Conservation (phyloP, 2,888 invertebrate genomes). For the Stratiomys singularior region DNA sequence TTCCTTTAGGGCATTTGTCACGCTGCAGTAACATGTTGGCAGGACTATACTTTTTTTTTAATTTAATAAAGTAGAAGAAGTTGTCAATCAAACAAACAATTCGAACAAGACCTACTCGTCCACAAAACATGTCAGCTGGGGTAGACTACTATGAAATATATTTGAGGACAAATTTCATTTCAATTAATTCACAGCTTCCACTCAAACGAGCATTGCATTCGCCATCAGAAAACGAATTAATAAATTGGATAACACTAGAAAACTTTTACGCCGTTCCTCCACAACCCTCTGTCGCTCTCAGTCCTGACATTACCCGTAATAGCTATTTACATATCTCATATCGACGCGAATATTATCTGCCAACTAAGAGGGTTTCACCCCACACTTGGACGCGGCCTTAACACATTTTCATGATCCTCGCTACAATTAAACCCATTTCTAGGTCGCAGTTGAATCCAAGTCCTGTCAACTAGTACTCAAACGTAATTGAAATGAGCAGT, state of each 20-base stretch:
- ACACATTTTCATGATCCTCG: background rate
- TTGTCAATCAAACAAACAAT: constrained; percentile 29
- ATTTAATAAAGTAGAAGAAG: too few species aligned
- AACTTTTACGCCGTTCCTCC: constrained; percentile 35
- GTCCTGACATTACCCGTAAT: background rate
- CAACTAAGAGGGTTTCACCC: constrained; percentile 38
- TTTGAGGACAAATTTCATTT: background rate
- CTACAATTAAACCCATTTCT: constrained; percentile 22
- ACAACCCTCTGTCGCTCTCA: background rate
- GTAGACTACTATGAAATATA: background rate
- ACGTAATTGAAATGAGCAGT: constrained; percentile 45
- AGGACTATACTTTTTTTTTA: too few species aligned
- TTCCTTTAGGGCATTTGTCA: too few species aligned
- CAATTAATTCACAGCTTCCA: constrained; percentile 19
- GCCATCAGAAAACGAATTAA: constrained; percentile 34
- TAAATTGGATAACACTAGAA: constrained; percentile 47
- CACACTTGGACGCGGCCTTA: constrained; percentile 21
- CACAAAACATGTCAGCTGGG: constrained; percentile 25
- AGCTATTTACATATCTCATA: constrained; percentile 21
- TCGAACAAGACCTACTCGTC: constrained; percentile 4
- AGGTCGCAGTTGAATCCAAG: constrained; percentile 33
- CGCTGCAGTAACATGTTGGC: too few species aligned
- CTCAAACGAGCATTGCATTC: constrained; percentile 39
- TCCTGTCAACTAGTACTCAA: constrained; percentile 43
- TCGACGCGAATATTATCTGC: constrained; percentile 35